phyloP scores from a whole-genome alignment of 1,140 invertebrate genomes.

The Druon quercuslanigerum region DNA sequence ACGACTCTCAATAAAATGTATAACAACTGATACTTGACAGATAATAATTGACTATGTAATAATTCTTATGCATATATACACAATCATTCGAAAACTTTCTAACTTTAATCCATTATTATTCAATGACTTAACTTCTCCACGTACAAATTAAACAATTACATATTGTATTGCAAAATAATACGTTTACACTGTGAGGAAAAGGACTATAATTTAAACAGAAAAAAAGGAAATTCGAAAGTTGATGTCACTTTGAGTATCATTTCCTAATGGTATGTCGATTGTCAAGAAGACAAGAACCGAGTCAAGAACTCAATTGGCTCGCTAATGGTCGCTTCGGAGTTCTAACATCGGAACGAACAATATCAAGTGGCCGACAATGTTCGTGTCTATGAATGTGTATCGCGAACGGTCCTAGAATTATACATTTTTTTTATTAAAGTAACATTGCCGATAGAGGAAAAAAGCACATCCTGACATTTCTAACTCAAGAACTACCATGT shows the following conservation, averaged over 20 bases:
- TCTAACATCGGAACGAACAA: constrained; percentile 20
- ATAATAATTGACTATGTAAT: no score
- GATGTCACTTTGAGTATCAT: constrained; percentile 8
- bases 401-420: background rate
- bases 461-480: background rate
- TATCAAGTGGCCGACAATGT: background rate
- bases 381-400: background rate
- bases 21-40: no score
- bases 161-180: no score
- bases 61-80: no score
- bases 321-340: background rate
- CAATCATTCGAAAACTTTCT: no score
- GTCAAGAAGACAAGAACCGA: background rate
- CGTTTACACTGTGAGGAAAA: no score
- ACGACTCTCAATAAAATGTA: no score
- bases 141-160: background rate
- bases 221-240: background rate
- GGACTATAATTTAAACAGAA: no score
- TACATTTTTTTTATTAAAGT: background rate
- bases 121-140: no score
- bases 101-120: no score
- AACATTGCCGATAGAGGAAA: background rate
- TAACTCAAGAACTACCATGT: background rate
- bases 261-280: background rate
- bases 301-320: background rate